Evolutionary conservation across 2,888 invertebrate genomes (phyloP).

Genomic region (Volucella inanis): DNA sequence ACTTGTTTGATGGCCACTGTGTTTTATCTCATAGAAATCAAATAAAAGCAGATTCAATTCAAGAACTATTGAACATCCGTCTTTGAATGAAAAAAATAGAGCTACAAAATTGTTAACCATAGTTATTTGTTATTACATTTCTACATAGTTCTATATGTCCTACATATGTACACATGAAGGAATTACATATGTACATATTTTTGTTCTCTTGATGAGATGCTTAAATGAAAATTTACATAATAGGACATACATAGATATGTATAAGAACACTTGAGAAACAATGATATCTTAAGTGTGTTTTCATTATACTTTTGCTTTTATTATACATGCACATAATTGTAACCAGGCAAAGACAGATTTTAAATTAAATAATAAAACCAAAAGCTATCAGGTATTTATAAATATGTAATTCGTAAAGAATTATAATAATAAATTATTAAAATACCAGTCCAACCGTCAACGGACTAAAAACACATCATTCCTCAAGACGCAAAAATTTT

Average conservation of each 20-base stretch:
- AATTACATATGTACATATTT: constrained; percentile 3
- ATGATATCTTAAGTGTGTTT: not conserved
- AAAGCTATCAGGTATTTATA: not conserved
- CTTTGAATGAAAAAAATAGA: no score
- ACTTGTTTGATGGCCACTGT: no score
- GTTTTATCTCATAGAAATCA: no score
- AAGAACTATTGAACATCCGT: no score
- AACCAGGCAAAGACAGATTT: not conserved
- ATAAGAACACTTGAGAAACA: constrained; percentile 5
- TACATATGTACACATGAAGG: not conserved
- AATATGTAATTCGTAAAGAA: no score
- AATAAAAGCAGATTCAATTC: no score
- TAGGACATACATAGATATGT: not conserved
- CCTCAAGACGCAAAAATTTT: no score
- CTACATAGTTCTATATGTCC: no score
- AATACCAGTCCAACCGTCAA: not conserved
- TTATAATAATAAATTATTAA: constrained; percentile 1
- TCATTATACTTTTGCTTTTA: constrained; percentile 5
- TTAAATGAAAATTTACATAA: constrained; percentile 13
- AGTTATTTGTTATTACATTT: no score
- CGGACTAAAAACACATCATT: no score
- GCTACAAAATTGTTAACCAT: no score
- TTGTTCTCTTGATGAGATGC: not conserved
- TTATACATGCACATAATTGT: constrained; percentile 3
- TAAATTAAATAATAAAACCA: not conserved